Evolutionary conservation across 2,113 vertebrate species (phyloP).

Genomic region (Hemichromis elongatus): DNA sequence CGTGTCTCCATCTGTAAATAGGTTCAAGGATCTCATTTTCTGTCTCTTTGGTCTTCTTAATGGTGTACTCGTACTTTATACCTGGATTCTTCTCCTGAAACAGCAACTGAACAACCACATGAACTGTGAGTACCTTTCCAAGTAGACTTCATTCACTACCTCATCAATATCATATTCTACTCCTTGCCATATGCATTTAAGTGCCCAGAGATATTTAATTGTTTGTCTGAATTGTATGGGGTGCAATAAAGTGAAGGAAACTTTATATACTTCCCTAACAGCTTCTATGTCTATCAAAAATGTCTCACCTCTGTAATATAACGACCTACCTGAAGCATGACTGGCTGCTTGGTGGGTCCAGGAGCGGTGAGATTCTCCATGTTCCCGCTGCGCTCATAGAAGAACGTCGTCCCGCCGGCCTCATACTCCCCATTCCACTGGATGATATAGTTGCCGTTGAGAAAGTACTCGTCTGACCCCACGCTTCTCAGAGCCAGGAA

Average conservation of each 20-base stretch:
- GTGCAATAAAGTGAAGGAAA: not conserved
- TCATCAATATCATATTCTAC: not conserved
- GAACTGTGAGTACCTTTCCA: not conserved
- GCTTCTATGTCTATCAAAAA: fast-evolving
- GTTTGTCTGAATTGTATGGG: not conserved
- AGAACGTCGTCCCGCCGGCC: constrained; percentile 86
- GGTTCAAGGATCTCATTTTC: constrained; percentile 82
- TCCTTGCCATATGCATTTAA: not conserved
- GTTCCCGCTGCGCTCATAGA: constrained; percentile 87
- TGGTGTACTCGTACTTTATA: constrained; percentile 86
- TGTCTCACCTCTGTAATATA: not conserved
- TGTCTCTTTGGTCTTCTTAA: constrained; percentile 77
- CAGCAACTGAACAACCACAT: constrained; percentile 76
- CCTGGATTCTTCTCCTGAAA: constrained; percentile 94
- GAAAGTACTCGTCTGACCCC: constrained; percentile 84
- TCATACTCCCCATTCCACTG: constrained; percentile 98
- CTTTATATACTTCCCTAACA: not conserved
- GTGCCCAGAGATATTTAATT: not conserved
- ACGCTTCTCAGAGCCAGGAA: constrained; percentile 87
- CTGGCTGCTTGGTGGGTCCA: constrained; percentile 86
- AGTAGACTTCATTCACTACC: not conserved
- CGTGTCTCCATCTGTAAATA: constrained; percentile 85
- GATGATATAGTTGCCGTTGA: constrained; percentile 96
- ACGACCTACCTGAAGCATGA: constrained; percentile 91
- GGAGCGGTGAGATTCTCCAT: constrained; percentile 91